Conservation (phyloP, 2,797 vertebrate genomes). For the Manis pentadactyla region DNA sequence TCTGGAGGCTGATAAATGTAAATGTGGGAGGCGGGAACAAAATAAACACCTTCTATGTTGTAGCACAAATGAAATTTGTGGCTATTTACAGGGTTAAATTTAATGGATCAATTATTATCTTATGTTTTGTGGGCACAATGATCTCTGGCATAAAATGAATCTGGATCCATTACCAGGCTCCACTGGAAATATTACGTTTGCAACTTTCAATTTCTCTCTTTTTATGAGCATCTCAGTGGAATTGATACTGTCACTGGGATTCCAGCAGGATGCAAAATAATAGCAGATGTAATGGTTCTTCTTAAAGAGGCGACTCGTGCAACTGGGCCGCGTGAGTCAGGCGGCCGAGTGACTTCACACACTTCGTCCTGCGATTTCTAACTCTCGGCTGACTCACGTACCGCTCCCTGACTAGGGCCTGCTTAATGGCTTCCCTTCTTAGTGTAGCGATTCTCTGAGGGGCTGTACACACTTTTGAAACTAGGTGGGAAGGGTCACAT, state of each 20-base stretch:
- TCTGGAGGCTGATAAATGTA: neutral
- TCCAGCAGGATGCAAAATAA: neutral
- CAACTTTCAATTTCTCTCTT: neutral
- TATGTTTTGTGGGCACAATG: neutral
- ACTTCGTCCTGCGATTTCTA: neutral
- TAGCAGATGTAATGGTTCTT: neutral
- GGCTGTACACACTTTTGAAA: neutral
- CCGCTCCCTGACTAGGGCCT: neutral
- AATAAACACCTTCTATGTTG: neutral
- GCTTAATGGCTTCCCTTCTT: neutral
- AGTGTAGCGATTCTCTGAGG: conserved; percentile 41
- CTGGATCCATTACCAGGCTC: neutral
- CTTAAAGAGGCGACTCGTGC: accelerated
- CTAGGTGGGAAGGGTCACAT: neutral
- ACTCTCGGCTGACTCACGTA: neutral
- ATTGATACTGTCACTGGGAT: accelerated
- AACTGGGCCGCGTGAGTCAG: accelerated
- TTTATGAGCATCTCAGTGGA: neutral
- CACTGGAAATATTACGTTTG: neutral
- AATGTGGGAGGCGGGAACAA: too few species aligned
- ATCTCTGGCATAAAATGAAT: neutral
- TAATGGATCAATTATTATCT: neutral
- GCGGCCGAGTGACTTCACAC: neutral
- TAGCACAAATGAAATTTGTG: neutral
- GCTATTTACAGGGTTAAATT: neutral